A percentile compares a stretch with the other conserved stretches of the same genome.
Evolutionary conservation across 2,113 vertebrate species (phyloP).

Genomic region (Shinisaurus crocodilurus): DNA sequence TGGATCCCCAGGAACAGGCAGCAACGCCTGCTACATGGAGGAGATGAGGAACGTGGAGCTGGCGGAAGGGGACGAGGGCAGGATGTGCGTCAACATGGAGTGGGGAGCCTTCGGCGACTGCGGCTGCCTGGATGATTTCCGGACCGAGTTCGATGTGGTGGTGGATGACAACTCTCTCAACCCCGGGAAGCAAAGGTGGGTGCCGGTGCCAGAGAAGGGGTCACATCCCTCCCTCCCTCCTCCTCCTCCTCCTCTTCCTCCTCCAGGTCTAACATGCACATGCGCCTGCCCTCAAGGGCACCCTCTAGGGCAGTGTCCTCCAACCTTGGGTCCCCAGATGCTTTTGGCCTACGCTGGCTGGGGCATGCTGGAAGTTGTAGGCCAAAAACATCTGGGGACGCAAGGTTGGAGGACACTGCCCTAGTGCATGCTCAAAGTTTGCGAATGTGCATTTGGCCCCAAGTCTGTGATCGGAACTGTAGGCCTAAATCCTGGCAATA

Average conservation of each 20-base stretch:
- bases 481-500: no score
- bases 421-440: no score
- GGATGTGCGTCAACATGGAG: constrained; percentile 97
- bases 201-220: background rate
- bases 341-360: no score
- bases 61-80: constrained; percentile 89
- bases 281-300: background rate
- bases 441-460: no score
- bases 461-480: no score
- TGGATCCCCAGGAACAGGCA: constrained; percentile 86
- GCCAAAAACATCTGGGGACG: no score
- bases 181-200: constrained; percentile 90
- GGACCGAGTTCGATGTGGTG: constrained; percentile 83
- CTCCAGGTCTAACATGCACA: background rate
- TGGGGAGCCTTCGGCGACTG: constrained; percentile 96
- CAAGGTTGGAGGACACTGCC: no score
- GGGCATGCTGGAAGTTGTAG: no score
- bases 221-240: background rate
- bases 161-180: constrained; percentile 90
- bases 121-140: constrained; percentile 88
- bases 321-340: no score
- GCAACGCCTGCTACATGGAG: constrained; percentile 98
- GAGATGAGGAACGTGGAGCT: constrained; percentile 94
- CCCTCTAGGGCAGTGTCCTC: no score
- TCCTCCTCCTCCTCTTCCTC: background rate